phyloP scores from a whole-genome alignment of 2,113 vertebrate species.

The Tapirus terrestris region DNA sequence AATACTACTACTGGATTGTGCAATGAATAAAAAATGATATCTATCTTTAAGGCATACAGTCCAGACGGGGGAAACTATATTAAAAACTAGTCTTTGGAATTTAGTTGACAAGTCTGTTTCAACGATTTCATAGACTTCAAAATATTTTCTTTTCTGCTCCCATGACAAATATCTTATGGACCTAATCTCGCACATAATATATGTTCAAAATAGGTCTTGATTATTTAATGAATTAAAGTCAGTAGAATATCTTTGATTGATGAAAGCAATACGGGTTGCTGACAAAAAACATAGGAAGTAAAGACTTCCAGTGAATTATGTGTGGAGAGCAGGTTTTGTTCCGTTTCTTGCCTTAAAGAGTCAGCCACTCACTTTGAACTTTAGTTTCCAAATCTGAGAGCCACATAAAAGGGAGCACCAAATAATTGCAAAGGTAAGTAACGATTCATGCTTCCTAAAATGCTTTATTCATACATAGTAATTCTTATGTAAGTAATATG shows the following conservation, averaged over 20 bases:
- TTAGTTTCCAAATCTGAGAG: not conserved
- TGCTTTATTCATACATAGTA: not conserved
- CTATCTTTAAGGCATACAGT: not conserved
- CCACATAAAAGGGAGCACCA: not conserved
- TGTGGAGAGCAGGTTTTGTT: not conserved
- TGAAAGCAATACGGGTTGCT: not conserved
- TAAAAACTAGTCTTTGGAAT: not conserved
- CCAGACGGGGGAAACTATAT: not conserved
- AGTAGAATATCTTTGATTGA: not conserved
- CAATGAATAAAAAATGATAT: not conserved
- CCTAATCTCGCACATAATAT: not conserved
- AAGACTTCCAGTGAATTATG: not conserved
- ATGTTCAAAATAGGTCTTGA: not conserved
- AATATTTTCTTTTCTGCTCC: not conserved
- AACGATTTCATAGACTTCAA: conserved; percentile 1
- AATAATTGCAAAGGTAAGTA: not conserved
- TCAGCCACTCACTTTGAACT: not conserved
- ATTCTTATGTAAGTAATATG: not conserved
- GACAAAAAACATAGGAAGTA: not conserved
- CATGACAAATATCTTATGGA: not conserved
- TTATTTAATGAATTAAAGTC: conserved; percentile 3
- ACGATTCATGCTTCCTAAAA: not conserved
- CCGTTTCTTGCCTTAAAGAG: not conserved
- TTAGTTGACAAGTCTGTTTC: conserved; percentile 3
- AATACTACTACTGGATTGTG: not conserved